Conservation (phyloP, 1,140 invertebrate genomes). For the Adelges cooleyi region DNA sequence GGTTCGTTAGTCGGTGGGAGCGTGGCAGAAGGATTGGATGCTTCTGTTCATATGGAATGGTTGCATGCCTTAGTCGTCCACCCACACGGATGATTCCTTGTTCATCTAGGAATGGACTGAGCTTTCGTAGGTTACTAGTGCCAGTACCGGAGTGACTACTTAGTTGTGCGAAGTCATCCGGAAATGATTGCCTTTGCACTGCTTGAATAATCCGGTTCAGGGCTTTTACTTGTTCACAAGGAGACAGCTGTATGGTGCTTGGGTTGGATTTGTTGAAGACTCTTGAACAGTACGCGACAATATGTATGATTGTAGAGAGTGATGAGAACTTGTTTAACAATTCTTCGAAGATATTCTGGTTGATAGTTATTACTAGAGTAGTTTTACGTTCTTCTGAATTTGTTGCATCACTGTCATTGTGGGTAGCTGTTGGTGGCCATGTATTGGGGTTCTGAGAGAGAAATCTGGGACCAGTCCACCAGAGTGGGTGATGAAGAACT, state of each 20-base stretch:
- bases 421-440: neutral
- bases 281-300: neutral
- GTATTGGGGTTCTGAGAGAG: neutral
- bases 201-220: neutral
- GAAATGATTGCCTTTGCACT: neutral
- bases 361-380: neutral
- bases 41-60: conserved; percentile 26
- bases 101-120: conserved; percentile 31
- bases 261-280: neutral
- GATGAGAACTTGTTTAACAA: neutral
- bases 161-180: neutral
- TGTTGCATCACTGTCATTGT: neutral
- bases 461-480: neutral
- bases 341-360: neutral
- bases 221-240: neutral
- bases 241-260: neutral
- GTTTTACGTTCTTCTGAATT: neutral
- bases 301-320: neutral
- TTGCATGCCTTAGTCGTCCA: conserved; percentile 30
- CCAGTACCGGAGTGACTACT: neutral
- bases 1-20: neutral
- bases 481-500: neutral
- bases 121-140: neutral
- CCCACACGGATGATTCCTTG: conserved; percentile 31
- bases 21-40: conserved; percentile 31